Evolutionary conservation across 1,140 invertebrate genomes (phyloP).

Genomic region (Lysiphlebus fabarum): DNA sequence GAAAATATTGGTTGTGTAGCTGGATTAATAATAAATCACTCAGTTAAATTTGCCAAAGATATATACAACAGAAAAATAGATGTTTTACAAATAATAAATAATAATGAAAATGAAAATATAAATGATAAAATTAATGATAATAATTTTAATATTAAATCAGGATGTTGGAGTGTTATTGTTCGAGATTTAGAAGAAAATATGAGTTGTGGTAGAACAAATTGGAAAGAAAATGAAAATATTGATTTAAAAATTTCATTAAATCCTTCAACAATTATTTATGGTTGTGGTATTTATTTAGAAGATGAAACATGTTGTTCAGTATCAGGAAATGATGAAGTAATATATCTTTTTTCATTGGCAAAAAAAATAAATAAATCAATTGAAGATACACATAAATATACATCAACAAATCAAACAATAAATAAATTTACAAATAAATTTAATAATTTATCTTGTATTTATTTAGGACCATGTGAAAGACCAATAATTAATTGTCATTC

Average conservation of each 20-base stretch:
- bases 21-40: constrained; percentile 28
- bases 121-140: neutral
- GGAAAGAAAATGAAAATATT: constrained; percentile 25
- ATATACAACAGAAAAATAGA: constrained; percentile 31
- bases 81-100: constrained; percentile 29
- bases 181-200: constrained; percentile 30
- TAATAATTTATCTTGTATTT: constrained; percentile 26
- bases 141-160: neutral
- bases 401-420: no score
- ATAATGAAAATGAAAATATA: constrained; percentile 17
- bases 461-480: constrained; percentile 22
- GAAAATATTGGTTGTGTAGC: constrained; percentile 28
- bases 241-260: constrained; percentile 21
- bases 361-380: constrained; percentile 22
- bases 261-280: constrained; percentile 29
- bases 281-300: constrained; percentile 35
- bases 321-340: constrained; percentile 29
- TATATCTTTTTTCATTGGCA: constrained; percentile 32
- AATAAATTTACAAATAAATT: no score
- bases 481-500: constrained; percentile 27
- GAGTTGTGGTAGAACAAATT: constrained; percentile 31
- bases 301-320: constrained; percentile 27
- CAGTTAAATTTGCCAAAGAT: constrained; percentile 32
- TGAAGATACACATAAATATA: constrained; percentile 8
- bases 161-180: constrained; percentile 19